phyloP scores from a whole-genome alignment of 1,140 invertebrate species.

The Solenopsis fugax region DNA sequence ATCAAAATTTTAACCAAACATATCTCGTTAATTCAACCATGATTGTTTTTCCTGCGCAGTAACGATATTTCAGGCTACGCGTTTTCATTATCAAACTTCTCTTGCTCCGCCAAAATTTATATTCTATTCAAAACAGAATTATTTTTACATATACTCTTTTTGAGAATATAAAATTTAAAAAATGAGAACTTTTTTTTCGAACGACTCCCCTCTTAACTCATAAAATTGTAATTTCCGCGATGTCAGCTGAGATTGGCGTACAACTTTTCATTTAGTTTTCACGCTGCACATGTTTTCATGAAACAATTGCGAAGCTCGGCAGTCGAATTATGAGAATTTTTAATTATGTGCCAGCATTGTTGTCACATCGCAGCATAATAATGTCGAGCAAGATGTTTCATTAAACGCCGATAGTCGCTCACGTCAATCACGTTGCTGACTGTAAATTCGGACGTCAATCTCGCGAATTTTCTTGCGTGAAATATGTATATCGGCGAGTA shows the following conservation, averaged over 20 bases:
- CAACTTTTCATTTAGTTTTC: not conserved
- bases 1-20: too few species aligned
- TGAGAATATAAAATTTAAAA: too few species aligned
- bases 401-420: not conserved
- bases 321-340: conserved; percentile 9
- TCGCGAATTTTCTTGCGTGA: conserved; percentile 13
- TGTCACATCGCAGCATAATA: not conserved
- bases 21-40: too few species aligned
- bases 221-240: not conserved
- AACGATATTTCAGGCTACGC: too few species aligned
- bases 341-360: conserved; percentile 5
- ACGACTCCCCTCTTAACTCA: not conserved
- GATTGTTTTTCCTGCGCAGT: too few species aligned
- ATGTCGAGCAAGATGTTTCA: not conserved
- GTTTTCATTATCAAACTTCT: too few species aligned
- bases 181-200: too few species aligned
- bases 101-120: too few species aligned
- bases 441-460: not conserved
- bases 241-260: not conserved
- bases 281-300: not conserved
- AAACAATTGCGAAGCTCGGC: not conserved
- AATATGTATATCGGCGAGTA: not conserved
- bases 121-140: too few species aligned
- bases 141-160: too few species aligned
- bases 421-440: not conserved